A percentile compares a stretch with the other conserved stretches of the same genome.
Evolutionary conservation across 2,888 invertebrate genomes (phyloP).

Genomic region (Melitaea athalia): DNA sequence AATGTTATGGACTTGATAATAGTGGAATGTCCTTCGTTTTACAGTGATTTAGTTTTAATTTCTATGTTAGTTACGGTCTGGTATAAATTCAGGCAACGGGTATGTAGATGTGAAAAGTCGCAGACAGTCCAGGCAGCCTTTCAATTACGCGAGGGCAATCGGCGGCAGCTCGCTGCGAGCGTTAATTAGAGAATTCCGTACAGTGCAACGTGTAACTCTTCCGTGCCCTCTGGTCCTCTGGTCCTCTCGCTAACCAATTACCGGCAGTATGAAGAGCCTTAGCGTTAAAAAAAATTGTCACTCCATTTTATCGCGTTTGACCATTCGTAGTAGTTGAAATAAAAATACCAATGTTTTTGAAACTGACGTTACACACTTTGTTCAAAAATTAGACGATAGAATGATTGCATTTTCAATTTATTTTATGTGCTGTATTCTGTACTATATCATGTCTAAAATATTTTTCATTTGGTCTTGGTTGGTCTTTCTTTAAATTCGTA

Average conservation of each 20-base stretch:
- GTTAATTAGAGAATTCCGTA: conserved; percentile 72
- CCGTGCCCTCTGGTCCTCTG: conserved; percentile 58
- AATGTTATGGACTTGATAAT: not conserved
- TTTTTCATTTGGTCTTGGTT: too few species aligned
- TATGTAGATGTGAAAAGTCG: conserved; percentile 38
- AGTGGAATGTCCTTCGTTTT: not conserved
- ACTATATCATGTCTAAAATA: too few species aligned
- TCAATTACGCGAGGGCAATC: conserved; percentile 58
- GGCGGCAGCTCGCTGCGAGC: conserved; percentile 49
- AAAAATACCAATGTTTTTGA: not conserved
- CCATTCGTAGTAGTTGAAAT: not conserved
- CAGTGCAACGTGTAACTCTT: conserved; percentile 49
- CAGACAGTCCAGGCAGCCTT: conserved; percentile 51
- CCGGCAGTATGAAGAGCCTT: conserved; percentile 66
- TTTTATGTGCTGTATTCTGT: too few species aligned
- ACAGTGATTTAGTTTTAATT: not conserved
- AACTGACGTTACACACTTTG: not conserved
- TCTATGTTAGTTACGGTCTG: not conserved
- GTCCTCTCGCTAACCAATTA: conserved; percentile 71
- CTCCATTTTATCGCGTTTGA: conserved; percentile 49
- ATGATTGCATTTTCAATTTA: not conserved
- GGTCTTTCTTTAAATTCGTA: too few species aligned
- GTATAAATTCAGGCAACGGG: conserved; percentile 8
- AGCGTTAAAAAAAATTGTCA: conserved; percentile 62
- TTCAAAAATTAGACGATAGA: not conserved